Evolutionary conservation across 1,140 invertebrate species (phyloP), one percentile per base, ranked within the genome.

Genomic region (Drosophila funebris): DNA sequence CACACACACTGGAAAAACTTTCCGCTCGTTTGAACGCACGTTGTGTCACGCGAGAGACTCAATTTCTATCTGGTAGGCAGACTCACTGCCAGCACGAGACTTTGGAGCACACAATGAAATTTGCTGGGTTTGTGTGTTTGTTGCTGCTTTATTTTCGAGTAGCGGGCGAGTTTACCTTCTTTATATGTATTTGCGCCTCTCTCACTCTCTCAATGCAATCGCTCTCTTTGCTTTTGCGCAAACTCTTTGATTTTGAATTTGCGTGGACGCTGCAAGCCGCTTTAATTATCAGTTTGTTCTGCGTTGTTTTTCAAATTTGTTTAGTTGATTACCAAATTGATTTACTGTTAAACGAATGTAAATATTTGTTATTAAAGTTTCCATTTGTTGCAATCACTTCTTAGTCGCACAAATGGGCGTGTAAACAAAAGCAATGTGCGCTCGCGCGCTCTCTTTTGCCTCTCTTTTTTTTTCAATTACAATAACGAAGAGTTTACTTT

Each of bases 21-120:
- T 88, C 83, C 83, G 83, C 83, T 88, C 66, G 72, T 73, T 82
- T 74, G 75, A 27, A 78, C 77, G 76, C 80, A 90, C 85, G 87
- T 90, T 90, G 78, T 88, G 70, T 73, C 88, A 77, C 82, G 66
- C 72, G 50, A 83, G 82, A 90, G 72, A 90, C 67, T 69, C 78
- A 90, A 88, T 88, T 78, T 88, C 74, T 74, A 80, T 88, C 78
- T 78, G 74, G 57, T 36, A 54, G 53, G 69, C 73, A 67, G 61
- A 61, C 64, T 57, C 52, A 72, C 39, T 48, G 39, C 44, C 64
- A 73, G 69, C 62, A 80, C 56, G 74, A 62, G 66, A 78, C 66
- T 80, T 75, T 61, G 70, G 61, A 67, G 68, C 69, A 60, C 52
- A 37, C 33, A 50, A 33, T 31, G 33, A 31, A 57, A 18, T 71